phyloP scores from a whole-genome alignment of 2,797 vertebrate species.

The Rhinichthys osculus region DNA sequence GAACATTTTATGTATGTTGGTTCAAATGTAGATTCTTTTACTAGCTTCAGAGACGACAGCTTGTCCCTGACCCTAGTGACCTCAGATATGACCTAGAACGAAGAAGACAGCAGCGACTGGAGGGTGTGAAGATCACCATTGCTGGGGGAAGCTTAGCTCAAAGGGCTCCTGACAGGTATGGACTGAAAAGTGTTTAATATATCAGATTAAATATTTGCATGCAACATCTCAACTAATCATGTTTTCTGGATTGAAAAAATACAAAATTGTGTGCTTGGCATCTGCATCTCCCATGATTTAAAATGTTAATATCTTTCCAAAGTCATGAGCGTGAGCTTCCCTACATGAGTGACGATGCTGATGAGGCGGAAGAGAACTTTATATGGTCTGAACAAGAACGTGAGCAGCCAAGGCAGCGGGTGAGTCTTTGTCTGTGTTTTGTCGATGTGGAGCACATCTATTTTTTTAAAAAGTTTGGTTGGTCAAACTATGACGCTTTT shows the following conservation, averaged over 20 bases:
- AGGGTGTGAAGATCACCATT: constrained; percentile 80
- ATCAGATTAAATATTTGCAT: neutral
- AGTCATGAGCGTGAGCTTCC: constrained; percentile 61
- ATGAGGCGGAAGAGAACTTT: neutral
- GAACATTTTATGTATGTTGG: neutral
- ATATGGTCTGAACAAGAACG: constrained; percentile 49
- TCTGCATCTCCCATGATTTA: neutral
- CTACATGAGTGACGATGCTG: neutral
- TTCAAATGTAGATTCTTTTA: neutral
- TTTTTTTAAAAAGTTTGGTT: neutral
- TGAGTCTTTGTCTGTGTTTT: constrained; percentile 51
- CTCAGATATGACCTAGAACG: constrained; percentile 81
- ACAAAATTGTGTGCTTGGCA: neutral
- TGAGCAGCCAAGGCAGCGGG: constrained; percentile 53
- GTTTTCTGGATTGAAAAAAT: neutral
- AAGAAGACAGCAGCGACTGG: constrained; percentile 78
- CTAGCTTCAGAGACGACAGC: constrained; percentile 61
- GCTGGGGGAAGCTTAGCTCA: constrained; percentile 64
- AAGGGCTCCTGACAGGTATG: constrained; percentile 62
- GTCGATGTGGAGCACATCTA: neutral
- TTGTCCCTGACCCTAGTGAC: constrained; percentile 73
- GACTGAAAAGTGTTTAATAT: neutral
- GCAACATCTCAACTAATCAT: neutral
- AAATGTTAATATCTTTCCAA: constrained; percentile 18
- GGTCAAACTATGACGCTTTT: neutral